Evolutionary conservation across 1,140 invertebrate genomes (phyloP).

Genomic region (Pinna nobilis): DNA sequence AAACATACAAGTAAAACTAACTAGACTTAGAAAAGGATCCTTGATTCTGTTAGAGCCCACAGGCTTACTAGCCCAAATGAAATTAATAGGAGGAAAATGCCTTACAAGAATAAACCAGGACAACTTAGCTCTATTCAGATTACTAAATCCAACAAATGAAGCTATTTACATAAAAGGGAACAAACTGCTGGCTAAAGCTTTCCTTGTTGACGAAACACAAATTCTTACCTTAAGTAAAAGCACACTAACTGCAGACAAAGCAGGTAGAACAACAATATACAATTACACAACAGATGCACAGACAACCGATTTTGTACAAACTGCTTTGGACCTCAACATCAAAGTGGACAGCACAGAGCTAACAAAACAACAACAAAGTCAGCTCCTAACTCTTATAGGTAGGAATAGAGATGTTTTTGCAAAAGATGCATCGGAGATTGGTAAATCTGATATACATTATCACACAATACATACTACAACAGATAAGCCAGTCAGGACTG

Average conservation of each 20-base stretch:
- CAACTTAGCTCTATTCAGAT: background rate
- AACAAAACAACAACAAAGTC: background rate
- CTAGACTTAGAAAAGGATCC: background rate
- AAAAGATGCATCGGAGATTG: background rate
- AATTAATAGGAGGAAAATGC: too few species aligned
- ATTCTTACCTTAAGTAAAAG: background rate
- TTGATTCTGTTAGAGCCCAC: background rate
- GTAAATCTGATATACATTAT: conserved; percentile 2
- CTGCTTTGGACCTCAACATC: background rate
- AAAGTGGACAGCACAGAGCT: background rate
- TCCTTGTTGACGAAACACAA: background rate
- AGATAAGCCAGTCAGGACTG: background rate
- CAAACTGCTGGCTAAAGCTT: background rate
- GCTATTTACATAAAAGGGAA: background rate
- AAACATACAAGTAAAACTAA: background rate
- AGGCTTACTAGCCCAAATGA: too few species aligned
- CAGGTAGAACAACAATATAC: too few species aligned
- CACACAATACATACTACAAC: conserved; percentile 6
- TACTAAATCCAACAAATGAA: background rate
- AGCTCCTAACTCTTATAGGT: background rate
- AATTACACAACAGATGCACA: background rate
- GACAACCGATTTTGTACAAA: too few species aligned
- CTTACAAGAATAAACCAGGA: background rate
- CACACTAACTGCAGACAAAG: background rate
- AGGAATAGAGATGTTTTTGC: background rate